Evolutionary conservation across 2,113 vertebrate genomes (phyloP).

Genomic region (Perca fluviatilis): DNA sequence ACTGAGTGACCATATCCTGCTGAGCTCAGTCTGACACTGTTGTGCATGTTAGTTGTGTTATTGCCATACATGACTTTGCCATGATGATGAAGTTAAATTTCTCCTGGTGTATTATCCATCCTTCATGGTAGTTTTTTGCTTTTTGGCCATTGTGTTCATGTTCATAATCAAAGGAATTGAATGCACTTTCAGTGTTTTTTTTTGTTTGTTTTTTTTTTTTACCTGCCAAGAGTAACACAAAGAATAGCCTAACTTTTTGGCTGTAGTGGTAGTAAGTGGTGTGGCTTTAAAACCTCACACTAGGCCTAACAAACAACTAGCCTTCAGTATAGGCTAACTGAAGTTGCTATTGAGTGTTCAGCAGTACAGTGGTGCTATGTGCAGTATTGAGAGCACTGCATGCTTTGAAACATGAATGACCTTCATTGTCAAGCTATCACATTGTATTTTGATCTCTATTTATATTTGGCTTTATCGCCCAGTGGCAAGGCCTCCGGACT

Average conservation of each 20-base stretch:
- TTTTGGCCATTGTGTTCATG: background rate
- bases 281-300: background rate
- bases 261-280: background rate
- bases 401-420: constrained; percentile 48
- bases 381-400: background rate
- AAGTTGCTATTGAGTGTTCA: background rate
- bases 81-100: background rate
- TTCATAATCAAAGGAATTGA: background rate
- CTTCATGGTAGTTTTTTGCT: background rate
- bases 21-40: too few species aligned
- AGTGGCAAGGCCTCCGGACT: constrained; percentile 23
- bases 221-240: background rate
- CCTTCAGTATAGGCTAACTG: background rate
- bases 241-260: background rate
- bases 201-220: background rate
- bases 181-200: background rate
- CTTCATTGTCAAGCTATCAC: constrained; percentile 55
- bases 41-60: background rate
- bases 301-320: too few species aligned
- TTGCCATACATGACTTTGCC: background rate
- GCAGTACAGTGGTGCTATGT: background rate
- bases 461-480: constrained; percentile 36
- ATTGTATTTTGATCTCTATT: constrained; percentile 38
- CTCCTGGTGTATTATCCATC: background rate
- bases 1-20: too few species aligned